Percentiles rank a stretch among this genome's conserved stretches.
Conservation (phyloP, 2,113 vertebrate species). For the Sakesphorus luctuosus region DNA sequence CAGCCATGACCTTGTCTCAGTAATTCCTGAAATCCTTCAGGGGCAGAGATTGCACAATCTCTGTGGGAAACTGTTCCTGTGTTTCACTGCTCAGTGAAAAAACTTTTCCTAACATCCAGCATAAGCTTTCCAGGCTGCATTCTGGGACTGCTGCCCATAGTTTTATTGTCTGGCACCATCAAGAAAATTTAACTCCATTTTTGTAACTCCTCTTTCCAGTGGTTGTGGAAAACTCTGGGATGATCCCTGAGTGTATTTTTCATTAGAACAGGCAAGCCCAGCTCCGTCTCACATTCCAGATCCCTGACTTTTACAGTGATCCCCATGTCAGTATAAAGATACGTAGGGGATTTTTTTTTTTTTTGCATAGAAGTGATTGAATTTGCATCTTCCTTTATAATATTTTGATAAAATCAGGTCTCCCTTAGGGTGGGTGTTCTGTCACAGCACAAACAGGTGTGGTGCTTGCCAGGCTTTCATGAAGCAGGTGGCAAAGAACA, state of each 20-base stretch:
- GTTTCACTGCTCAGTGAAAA: neutral
- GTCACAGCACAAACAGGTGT: neutral
- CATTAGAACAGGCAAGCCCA: neutral
- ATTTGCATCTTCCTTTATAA: neutral
- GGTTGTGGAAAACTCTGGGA: neutral
- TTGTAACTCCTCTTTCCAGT: neutral
- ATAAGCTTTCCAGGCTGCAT: neutral
- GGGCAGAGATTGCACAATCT: neutral
- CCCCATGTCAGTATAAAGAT: neutral
- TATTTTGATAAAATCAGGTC: neutral
- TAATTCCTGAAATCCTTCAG: neutral
- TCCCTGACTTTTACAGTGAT: neutral
- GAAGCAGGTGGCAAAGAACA: neutral
- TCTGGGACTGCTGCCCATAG: neutral
- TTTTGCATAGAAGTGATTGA: neutral
- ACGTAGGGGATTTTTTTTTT: accelerated
- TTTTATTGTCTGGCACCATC: neutral
- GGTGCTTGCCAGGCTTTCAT: neutral
- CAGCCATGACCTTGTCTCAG: neutral
- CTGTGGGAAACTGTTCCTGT: neutral
- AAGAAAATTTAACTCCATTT: neutral
- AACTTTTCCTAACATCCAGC: neutral
- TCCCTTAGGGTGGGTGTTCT: neutral
- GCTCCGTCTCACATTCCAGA: neutral
- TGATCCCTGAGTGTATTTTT: neutral